Base-by-base conservation (phyloP, 2,888 invertebrate genomes). In the Caenorhabditis sp. region DNA sequence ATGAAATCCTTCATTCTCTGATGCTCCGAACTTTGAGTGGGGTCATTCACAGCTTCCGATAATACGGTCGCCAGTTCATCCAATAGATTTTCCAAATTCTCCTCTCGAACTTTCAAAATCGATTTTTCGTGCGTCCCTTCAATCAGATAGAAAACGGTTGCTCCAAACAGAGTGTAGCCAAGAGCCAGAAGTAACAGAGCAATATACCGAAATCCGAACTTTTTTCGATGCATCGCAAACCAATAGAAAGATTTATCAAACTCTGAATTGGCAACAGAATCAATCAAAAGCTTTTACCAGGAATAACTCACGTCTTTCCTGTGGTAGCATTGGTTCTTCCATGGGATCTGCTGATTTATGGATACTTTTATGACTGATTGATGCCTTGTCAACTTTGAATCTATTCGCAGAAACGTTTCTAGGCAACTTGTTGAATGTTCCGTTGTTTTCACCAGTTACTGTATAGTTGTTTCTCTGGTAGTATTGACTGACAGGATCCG, bases 221-320 rank as follows among this genome's bases (percentile, higher is more conserved):
- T 79, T n/a, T 85, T 85, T 10, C 85, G 85, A 56, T 85, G 82
- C 54, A 83, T 79, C 6, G 87, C 85, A 19, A 88, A 75, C 80
- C 83, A 88, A 58, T 88, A 88, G 64, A 88, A 80, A 0, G 87
- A 87, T 10, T 82, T 77, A 14, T 82, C 80, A 54, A 88, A 88
- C 59, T 84, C 88, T 87, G 64, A 51, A 80, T 44, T 14, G 44
- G 10, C 16, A 44, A 14, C 16, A n/a, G n/a, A n/a, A n/a, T n/a
- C n/a, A n/a, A n/a, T n/a, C n/a, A n/a, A n/a, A n/a, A n/a, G n/a
- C n/a, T n/a, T n/a, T n/a, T n/a, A n/a, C n/a, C n/a, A n/a, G n/a
- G n/a, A n/a, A n/a, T n/a, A 2, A 28, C 12, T 28, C 2, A 35
- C 22, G 47, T 47, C 47, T 54, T 26, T 54, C 26, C 10, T 54